A percentile compares a stretch with the other conserved stretches of the same genome.
phyloP scores from a whole-genome alignment of 2,797 vertebrate species.

The Tokudaia tokunoshimensis region DNA sequence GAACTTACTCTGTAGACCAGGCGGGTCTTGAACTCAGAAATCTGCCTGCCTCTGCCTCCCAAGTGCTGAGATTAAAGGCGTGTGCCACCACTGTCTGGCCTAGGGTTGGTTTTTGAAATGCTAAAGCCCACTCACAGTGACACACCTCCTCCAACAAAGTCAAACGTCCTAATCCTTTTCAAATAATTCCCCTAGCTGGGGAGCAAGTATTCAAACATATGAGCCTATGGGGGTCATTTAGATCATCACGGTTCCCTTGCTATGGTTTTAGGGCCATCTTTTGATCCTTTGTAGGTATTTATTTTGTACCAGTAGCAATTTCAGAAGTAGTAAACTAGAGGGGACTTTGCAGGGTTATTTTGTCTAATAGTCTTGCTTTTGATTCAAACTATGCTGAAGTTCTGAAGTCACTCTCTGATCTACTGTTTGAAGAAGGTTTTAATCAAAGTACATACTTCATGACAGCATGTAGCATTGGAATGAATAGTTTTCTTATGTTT shows the following conservation, averaged over 20 bases:
- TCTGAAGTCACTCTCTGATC: not conserved
- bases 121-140: not conserved
- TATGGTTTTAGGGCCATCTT: not conserved
- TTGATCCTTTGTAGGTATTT: not conserved
- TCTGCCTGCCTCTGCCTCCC: too few species aligned
- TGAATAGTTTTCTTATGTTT: constrained; percentile 53
- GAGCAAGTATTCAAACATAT: not conserved
- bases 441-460: constrained; percentile 24
- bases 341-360: not conserved
- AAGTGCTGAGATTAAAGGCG: too few species aligned
- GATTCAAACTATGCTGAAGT: not conserved
- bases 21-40: too few species aligned
- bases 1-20: too few species aligned
- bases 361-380: not conserved
- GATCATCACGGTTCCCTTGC: not conserved
- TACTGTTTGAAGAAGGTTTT: constrained; percentile 43
- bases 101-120: not conserved
- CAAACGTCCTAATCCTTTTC: not conserved
- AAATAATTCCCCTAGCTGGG: not conserved
- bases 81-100: not conserved
- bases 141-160: not conserved
- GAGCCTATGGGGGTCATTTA: not conserved
- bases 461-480: not conserved
- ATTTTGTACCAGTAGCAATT: constrained; percentile 7
- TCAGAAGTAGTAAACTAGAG: not conserved